Evolutionary conservation across 2,113 vertebrate species (phyloP).

Genomic region (Oxygymnocypris stewartii): DNA sequence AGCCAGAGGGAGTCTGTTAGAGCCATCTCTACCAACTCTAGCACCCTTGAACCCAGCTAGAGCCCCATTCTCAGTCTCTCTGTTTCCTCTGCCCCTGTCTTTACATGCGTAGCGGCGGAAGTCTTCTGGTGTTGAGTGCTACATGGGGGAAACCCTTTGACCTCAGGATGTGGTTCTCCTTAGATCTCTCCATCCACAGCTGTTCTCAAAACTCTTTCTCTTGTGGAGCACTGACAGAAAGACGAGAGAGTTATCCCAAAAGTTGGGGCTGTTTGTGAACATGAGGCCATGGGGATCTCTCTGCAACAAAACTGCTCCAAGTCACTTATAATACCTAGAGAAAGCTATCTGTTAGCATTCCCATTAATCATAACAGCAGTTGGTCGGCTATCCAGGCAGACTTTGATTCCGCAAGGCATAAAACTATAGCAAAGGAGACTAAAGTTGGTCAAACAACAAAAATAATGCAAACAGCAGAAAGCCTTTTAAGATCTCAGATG

Average conservation of each 20-base stretch:
- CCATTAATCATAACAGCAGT: not conserved
- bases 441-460: slow-evolving; percentile 1
- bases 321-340: not conserved
- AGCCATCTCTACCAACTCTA: slow-evolving; percentile 43
- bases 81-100: slow-evolving; percentile 26
- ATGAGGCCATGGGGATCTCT: slow-evolving; percentile 16
- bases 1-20: slow-evolving; percentile 43
- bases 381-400: not conserved
- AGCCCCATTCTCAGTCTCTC: slow-evolving; percentile 16
- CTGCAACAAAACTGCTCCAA: not conserved
- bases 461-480: not conserved
- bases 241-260: not conserved
- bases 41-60: slow-evolving; percentile 28
- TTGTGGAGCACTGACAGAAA: slow-evolving; percentile 24
- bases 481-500: slow-evolving; percentile 21
- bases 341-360: not conserved
- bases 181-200: slow-evolving; percentile 39
- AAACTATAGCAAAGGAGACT: not conserved
- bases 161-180: slow-evolving; percentile 48
- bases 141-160: slow-evolving; percentile 44
- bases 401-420: not conserved
- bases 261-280: slow-evolving; percentile 34
- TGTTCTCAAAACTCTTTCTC: slow-evolving; percentile 18
- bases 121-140: slow-evolving; percentile 47
- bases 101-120: slow-evolving; percentile 15